Conservation (phyloP, 2,113 vertebrate species). For the Prionailurus bengalensis region DNA sequence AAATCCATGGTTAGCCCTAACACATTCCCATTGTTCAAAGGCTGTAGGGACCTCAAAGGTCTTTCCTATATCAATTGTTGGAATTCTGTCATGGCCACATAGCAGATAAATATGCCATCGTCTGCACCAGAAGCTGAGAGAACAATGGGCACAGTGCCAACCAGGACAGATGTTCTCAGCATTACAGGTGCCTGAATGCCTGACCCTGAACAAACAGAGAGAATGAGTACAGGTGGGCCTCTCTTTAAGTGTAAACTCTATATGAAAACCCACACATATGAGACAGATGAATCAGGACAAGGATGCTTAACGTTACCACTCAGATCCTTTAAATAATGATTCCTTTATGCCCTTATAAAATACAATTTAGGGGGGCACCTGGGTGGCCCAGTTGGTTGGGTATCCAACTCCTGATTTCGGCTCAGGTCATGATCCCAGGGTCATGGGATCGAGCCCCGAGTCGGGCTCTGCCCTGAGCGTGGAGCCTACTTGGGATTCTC, state of each 20-base stretch:
- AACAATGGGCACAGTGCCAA: neutral
- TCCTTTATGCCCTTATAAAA: neutral
- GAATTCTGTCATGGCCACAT: neutral
- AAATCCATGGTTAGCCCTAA: slow-evolving; percentile 4
- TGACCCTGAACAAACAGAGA: neutral
- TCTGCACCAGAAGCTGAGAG: neutral
- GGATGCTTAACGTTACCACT: neutral
- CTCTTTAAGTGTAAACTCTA: neutral
- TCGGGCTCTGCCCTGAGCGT: neutral
- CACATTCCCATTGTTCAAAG: neutral
- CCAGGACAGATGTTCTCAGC: neutral
- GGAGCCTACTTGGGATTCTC: neutral
- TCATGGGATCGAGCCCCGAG: neutral
- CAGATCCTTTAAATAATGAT: neutral
- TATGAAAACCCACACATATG: neutral
- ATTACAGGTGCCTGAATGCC: neutral
- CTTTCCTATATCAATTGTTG: neutral
- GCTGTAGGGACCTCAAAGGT: neutral
- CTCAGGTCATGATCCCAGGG: neutral
- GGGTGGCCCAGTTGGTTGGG: neutral
- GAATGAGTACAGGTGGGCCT: neutral
- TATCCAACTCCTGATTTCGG: neutral
- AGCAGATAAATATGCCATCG: neutral
- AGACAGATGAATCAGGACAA: neutral
- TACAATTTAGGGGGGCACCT: neutral